Conservation (phyloP, 2,113 vertebrate species). For the Cranoglanis bouderius region DNA sequence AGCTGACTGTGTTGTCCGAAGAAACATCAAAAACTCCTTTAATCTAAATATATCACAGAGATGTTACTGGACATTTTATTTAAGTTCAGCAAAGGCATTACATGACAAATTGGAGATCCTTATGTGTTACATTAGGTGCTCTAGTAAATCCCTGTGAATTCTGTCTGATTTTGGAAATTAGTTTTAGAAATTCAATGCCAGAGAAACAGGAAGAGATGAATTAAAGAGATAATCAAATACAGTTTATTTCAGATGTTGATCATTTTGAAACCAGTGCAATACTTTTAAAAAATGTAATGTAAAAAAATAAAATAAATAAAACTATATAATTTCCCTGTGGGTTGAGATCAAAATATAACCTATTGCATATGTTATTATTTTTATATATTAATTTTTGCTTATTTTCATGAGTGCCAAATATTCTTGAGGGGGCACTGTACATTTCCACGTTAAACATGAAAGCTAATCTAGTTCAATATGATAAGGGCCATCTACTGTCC, state of each 20-base stretch:
- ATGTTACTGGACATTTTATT: conserved; percentile 3
- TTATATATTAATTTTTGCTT: not conserved
- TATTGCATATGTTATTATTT: not conserved
- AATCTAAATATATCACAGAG: conserved; percentile 21
- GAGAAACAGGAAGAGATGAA: not conserved
- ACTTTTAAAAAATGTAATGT: not conserved
- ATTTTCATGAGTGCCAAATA: not conserved
- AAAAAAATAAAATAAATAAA: not conserved
- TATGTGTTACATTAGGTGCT: not conserved
- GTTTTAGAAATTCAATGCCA: not conserved
- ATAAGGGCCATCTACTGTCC: not conserved
- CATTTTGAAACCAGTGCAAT: not conserved
- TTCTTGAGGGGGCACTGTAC: not conserved
- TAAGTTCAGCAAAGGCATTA: not conserved
- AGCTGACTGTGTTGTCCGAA: conserved; percentile 1
- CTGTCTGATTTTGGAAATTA: not conserved
- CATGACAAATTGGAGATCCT: not conserved
- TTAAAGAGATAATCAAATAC: not conserved
- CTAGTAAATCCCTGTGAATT: not conserved
- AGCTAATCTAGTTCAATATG: not conserved
- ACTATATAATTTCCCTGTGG: not conserved
- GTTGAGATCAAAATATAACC: not conserved
- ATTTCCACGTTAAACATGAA: not conserved
- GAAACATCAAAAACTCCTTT: conserved; percentile 32
- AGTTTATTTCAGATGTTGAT: not conserved